Conservation (phyloP, 2,888 invertebrate species). For the Sympetrum striolatum region DNA sequence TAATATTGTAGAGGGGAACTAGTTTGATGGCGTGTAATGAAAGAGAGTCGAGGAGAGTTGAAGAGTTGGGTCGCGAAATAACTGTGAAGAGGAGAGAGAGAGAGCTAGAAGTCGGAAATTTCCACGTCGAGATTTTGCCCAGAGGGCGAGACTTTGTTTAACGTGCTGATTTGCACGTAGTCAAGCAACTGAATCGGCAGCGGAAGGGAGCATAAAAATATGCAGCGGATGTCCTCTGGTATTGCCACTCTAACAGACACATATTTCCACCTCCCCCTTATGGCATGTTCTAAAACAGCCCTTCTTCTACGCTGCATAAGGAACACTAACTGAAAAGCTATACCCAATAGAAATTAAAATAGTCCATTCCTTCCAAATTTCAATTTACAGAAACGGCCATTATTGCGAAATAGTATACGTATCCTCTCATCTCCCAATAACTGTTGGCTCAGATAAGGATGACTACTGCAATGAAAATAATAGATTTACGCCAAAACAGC, state of each 20-base stretch:
- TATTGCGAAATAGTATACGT: neutral
- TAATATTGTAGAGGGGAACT: too few relatives aligned
- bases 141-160: neutral
- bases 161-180: neutral
- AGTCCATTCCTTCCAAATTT: too few relatives aligned
- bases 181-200: neutral
- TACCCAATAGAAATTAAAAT: too few relatives aligned
- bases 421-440: too few relatives aligned
- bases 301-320: too few relatives aligned
- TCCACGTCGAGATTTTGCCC: neutral
- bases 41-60: neutral
- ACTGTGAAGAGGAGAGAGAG: too few relatives aligned
- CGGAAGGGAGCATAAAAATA: neutral
- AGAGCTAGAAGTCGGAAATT: neutral
- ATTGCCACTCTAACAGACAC: neutral
- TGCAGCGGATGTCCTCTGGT: neutral
- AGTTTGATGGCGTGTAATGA: neutral
- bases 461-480: neutral
- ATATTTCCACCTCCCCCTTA: neutral
- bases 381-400: too few relatives aligned
- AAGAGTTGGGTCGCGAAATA: neutral
- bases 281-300: neutral
- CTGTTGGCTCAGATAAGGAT: neutral
- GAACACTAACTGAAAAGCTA: too few relatives aligned
- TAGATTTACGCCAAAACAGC: neutral